A percentile compares a stretch with the other conserved stretches of the same genome.
Conservation (phyloP, 2,113 vertebrate genomes). For the Sterna hirundo region DNA sequence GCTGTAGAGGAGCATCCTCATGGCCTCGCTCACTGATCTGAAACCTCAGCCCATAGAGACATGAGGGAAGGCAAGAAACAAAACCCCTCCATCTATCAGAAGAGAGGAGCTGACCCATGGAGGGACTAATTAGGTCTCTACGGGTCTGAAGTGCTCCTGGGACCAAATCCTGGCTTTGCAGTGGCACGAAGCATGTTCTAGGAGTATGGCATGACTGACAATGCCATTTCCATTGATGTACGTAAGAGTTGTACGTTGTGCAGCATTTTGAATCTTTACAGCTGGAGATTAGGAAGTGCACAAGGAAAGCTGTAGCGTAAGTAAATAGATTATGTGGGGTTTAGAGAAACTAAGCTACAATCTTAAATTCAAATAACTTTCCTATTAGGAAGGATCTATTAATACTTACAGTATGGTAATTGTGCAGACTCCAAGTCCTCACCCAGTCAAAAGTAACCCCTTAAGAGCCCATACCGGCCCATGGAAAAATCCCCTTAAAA, state of each 20-base stretch:
- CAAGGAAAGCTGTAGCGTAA: background rate
- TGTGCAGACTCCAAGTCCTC: slow-evolving; percentile 24
- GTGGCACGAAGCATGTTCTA: background rate
- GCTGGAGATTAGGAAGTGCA: background rate
- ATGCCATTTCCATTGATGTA: background rate
- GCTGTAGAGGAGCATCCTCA: background rate
- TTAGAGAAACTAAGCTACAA: slow-evolving; percentile 47
- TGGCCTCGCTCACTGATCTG: fast-evolving
- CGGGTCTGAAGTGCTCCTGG: background rate
- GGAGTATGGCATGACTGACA: background rate
- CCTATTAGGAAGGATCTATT: slow-evolving; percentile 50
- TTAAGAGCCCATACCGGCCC: background rate
- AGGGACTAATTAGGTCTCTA: background rate
- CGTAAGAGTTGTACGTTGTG: background rate
- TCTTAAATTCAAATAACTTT: slow-evolving; percentile 54
- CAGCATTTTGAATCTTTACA: background rate
- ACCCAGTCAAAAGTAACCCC: background rate
- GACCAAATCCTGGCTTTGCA: background rate
- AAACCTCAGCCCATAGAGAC: background rate
- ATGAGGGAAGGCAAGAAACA: background rate
- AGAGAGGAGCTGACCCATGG: background rate
- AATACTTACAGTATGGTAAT: slow-evolving; percentile 15
- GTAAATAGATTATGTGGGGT: slow-evolving; percentile 37
- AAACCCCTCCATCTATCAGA: background rate
- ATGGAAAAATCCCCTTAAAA: slow-evolving; percentile 29